Percentiles rank a stretch among this genome's conserved stretches.
Evolutionary conservation across 1,140 invertebrate species (phyloP).

Genomic region (Drosophila repleta): DNA sequence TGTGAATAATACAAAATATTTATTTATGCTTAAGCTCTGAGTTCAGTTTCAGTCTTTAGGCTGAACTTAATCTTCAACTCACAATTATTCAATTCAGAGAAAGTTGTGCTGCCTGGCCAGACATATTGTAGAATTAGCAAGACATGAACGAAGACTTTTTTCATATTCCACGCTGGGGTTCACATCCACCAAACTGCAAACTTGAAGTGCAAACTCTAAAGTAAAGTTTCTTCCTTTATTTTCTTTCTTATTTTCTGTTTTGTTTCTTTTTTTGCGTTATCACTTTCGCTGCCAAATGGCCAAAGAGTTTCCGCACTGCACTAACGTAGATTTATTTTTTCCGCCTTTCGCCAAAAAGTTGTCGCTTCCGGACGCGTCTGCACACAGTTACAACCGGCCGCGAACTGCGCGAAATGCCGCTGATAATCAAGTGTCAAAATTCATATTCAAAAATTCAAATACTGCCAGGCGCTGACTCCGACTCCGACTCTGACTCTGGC

Average conservation of each 20-base stretch:
- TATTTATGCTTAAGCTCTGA: too few species aligned
- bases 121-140: conserved; percentile 50
- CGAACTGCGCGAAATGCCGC: conserved; percentile 62
- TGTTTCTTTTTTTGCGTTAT: neutral
- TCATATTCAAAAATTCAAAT: conserved; percentile 82
- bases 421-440: conserved; percentile 82
- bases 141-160: conserved; percentile 27
- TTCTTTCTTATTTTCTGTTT: too few species aligned
- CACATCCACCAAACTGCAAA: conserved; percentile 32
- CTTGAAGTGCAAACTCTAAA: conserved; percentile 37
- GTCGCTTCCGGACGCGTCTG: conserved; percentile 54
- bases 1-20: too few species aligned
- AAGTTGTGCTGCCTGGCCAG: conserved; percentile 39
- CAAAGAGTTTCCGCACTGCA: conserved; percentile 62
- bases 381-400: conserved; percentile 69
- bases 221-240: conserved; percentile 21
- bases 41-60: too few species aligned
- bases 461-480: conserved; percentile 40
- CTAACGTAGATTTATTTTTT: conserved; percentile 49
- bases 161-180: conserved; percentile 50
- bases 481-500: conserved; percentile 9
- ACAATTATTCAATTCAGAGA: conserved; percentile 70
- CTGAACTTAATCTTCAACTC: conserved; percentile 23
- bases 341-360: conserved; percentile 26
- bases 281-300: conserved; percentile 69